Evolutionary conservation across 2,797 vertebrate genomes (phyloP).

Genomic region (Vireo griseus): DNA sequence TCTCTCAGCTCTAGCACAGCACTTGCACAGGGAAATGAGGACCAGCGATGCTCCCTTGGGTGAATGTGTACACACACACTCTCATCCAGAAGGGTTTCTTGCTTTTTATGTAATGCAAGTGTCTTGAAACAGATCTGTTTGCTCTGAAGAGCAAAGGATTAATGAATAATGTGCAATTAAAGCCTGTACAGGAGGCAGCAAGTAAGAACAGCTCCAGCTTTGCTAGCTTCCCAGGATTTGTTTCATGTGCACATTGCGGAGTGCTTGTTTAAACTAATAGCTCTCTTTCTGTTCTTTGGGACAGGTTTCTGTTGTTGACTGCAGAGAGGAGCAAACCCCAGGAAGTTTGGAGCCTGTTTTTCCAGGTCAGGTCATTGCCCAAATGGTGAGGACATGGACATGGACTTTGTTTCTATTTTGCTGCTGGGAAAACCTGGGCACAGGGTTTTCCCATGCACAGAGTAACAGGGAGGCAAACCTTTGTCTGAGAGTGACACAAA

Average conservation of each 20-base stretch:
- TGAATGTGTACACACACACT: not conserved
- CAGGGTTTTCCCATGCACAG: not conserved
- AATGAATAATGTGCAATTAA: conserved; percentile 46
- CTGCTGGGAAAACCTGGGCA: not conserved
- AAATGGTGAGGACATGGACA: not conserved
- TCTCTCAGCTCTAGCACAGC: not conserved
- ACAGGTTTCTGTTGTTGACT: not conserved
- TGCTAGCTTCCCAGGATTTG: not conserved
- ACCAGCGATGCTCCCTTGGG: not conserved
- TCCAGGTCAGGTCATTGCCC: not conserved
- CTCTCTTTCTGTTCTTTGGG: not conserved
- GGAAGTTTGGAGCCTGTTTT: not conserved
- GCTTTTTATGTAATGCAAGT: conserved; percentile 6
- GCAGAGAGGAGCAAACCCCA: not conserved
- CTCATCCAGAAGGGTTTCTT: not conserved
- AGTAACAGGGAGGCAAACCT: not conserved
- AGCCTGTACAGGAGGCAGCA: not conserved
- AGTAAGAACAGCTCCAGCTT: not conserved
- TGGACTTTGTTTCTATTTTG: not conserved
- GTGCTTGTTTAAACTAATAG: not conserved
- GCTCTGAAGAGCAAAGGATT: conserved; percentile 40
- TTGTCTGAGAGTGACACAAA: not conserved
- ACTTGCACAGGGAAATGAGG: not conserved
- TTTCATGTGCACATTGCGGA: not conserved
- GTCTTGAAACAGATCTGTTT: conserved; percentile 31